Evolutionary conservation across 1,140 invertebrate genomes (phyloP).

Genomic region (Stegodyphus dumicola): DNA sequence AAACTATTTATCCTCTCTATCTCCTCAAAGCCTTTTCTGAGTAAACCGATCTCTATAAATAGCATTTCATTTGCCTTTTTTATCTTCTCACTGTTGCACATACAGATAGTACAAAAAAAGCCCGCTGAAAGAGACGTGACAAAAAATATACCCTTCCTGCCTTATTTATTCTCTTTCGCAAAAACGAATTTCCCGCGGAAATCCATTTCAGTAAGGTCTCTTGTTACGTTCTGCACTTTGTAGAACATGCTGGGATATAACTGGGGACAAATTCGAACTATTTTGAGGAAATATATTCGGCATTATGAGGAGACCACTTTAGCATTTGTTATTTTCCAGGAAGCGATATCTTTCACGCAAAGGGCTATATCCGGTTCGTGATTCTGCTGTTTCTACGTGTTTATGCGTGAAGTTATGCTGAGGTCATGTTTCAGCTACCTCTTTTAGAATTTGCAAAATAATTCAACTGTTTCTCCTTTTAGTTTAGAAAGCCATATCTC

Average conservation of each 20-base stretch:
- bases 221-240: slow-evolving; percentile 35
- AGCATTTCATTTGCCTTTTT: slow-evolving; percentile 39
- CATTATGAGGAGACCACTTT: slow-evolving; percentile 48
- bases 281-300: slow-evolving; percentile 39
- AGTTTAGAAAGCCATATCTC: no score
- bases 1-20: slow-evolving; percentile 50
- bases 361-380: no score
- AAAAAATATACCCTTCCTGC: slow-evolving; percentile 42
- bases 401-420: no score
- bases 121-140: slow-evolving; percentile 29
- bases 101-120: slow-evolving; percentile 7
- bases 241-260: slow-evolving; percentile 35
- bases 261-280: slow-evolving; percentile 48
- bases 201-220: slow-evolving; percentile 54
- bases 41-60: slow-evolving; percentile 52
- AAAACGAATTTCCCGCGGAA: slow-evolving; percentile 52
- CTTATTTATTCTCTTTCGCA: slow-evolving; percentile 23
- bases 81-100: slow-evolving; percentile 11
- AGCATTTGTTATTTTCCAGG: slow-evolving; percentile 40
- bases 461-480: no score
- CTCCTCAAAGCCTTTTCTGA: slow-evolving; percentile 29
- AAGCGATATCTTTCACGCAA: no score
- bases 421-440: no score
- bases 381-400: no score
- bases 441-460: no score